Base-by-base conservation (phyloP, 2,113 vertebrate species). In the Poeciliopsis retropinna region DNA sequence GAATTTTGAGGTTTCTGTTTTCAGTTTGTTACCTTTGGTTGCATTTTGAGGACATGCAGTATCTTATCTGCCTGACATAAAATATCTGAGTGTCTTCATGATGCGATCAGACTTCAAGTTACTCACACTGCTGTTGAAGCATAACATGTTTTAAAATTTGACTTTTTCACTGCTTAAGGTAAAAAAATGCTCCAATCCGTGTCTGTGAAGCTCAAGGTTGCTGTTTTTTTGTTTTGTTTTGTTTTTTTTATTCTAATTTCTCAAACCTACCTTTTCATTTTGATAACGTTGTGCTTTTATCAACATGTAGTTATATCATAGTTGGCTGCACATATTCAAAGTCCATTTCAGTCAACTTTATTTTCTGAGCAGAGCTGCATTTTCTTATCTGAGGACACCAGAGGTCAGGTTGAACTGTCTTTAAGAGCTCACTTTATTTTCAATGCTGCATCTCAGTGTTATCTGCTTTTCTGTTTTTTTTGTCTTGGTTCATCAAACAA, bases 381-480 rank as follows among this genome's bases (percentile, higher is more conserved):
- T 80, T 3, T 78, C 28, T 89, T 85, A 86, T 86, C 84, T 77
- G 39, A n/a, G 54, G n/a, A 28, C 34, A 37, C 13, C 14, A 66
- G 57, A 63, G 9, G 7, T 76, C 47, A 65, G 69, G 60, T 41
- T 39, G 15, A 78, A 67, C 0, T 22, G n/a, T 37, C n/a, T 70
- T 51, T 22, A 41, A 15, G 28, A 19, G 60, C 0, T 4, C 10
- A 5, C 75, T 25, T 54, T 60, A 31, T 4, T 22, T 25, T 19
- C 1, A 17, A 19, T 17, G 5, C 15, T 2, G 1, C 51, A 57
- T 9, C 5, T 7, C 51, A 2, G 22, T 57, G 22, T n/a, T 1
- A 57, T n/a, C 8, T n/a, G 47, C 19, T 25, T 54, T 54, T 54
- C 47, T 54, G 47, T 54, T 51, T 22, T 51, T 11, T 41, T 4